Percentiles rank a stretch among this genome's conserved stretches.
These are phyloP conservation scores for Aphelenchoides bicaudatus DNA, from an alignment of 2,888 invertebrate species.

Conservation along the genomic window DNA sequence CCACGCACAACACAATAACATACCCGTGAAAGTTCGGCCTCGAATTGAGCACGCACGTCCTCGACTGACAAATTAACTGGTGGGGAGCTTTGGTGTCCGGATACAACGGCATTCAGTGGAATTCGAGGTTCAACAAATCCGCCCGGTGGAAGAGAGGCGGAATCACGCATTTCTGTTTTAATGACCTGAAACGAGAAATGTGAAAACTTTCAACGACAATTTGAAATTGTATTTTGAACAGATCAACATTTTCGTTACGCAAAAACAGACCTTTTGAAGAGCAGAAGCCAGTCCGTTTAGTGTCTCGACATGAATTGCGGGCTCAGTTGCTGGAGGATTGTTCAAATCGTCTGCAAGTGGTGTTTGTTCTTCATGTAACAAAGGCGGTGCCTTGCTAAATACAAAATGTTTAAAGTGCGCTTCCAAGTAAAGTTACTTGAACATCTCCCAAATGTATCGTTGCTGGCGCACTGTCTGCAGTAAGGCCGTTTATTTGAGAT, in stretches of 20 bases:
- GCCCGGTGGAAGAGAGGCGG: slow-evolving; percentile 37
- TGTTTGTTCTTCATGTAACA: slow-evolving; percentile 6
- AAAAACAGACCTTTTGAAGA: slow-evolving; percentile 39
- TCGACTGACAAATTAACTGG: slow-evolving; percentile 18
- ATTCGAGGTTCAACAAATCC: slow-evolving; percentile 1
- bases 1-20: not conserved
- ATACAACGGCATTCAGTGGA: not conserved
- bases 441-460: too few relatives aligned
- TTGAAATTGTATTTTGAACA: slow-evolving; percentile 5
- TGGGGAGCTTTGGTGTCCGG: slow-evolving; percentile 11
- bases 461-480: too few relatives aligned
- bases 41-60: slow-evolving; percentile 18
- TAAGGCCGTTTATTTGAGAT: slow-evolving; percentile 10
- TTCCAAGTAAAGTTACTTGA: too few relatives aligned
- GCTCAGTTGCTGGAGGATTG: too few relatives aligned
- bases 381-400: too few relatives aligned
- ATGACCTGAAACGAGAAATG: slow-evolving; percentile 34
- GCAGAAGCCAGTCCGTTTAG: slow-evolving; percentile 50
- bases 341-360: slow-evolving; percentile 6
- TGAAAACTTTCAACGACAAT: too few relatives aligned
- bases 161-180: slow-evolving; percentile 42
- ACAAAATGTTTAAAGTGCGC: too few relatives aligned
- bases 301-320: slow-evolving; percentile 45
- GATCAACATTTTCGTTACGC: not conserved
- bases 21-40: slow-evolving; percentile 20